Percentiles rank a stretch among this genome's conserved stretches.
Evolutionary conservation across 2,888 invertebrate species (phyloP).

Genomic region (Aspidapion aeneum): DNA sequence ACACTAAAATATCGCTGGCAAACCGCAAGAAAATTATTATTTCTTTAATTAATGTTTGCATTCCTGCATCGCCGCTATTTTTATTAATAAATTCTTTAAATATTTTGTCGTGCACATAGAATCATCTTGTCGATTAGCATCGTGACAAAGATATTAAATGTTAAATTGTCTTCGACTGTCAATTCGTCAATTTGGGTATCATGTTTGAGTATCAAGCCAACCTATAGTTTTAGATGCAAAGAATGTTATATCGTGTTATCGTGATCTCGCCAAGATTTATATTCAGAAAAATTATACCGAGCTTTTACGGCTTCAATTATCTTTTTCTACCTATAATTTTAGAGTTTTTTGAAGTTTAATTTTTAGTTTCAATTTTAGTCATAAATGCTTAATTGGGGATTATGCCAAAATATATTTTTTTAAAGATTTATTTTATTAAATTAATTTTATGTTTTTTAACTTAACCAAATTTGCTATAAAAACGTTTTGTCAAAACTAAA

Average conservation of each 20-base stretch:
- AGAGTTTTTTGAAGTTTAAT: too few species aligned
- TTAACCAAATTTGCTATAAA: too few species aligned
- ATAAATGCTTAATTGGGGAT: too few species aligned
- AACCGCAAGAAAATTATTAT: not conserved
- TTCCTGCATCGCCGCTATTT: not conserved
- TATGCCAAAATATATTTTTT: too few species aligned
- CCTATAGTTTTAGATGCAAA: not conserved
- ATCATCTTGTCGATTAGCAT: not conserved
- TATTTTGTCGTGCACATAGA: not conserved
- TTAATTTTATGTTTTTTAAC: too few species aligned
- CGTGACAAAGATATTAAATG: not conserved
- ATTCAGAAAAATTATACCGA: not conserved
- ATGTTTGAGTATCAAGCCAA: not conserved
- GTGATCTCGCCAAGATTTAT: not conserved
- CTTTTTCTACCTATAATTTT: too few species aligned
- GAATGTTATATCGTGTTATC: not conserved
- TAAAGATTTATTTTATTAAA: too few species aligned
- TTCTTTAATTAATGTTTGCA: constrained; percentile 2
- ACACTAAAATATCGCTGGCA: too few species aligned
- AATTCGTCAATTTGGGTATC: not conserved
- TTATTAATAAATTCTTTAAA: not conserved
- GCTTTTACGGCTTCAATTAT: not conserved
- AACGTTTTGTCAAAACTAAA: too few species aligned
- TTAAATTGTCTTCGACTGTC: not conserved
- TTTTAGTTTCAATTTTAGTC: too few species aligned